These are phyloP conservation scores for Abscondita cerata DNA, from an alignment of 2,888 invertebrate genomes.

Conservation along the genomic window DNA sequence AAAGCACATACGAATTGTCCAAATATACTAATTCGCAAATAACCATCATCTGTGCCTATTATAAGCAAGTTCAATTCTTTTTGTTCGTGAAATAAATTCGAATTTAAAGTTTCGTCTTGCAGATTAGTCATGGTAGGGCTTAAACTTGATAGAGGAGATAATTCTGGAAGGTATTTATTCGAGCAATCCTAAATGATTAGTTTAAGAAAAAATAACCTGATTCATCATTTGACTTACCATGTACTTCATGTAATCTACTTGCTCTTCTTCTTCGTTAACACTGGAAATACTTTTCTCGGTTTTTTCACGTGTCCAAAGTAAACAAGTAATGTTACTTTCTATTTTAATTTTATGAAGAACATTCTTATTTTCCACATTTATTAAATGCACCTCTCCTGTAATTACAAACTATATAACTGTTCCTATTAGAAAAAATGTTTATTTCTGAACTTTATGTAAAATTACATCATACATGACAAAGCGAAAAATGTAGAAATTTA, in stretches of 20 bases:
- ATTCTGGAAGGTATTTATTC: slow-evolving; percentile 59
- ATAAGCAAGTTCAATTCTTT: slow-evolving; percentile 76
- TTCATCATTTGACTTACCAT: slow-evolving; percentile 42
- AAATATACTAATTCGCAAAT: slow-evolving; percentile 78
- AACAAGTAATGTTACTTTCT: slow-evolving; percentile 70
- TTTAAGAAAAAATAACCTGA: no score
- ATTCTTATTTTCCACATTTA: slow-evolving; percentile 67
- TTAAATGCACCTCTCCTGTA: slow-evolving; percentile 71
- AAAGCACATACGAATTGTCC: slow-evolving; percentile 84
- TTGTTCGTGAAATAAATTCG: slow-evolving; percentile 68
- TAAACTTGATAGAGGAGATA: slow-evolving; percentile 61
- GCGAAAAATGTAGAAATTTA: no score
- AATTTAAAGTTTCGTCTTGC: slow-evolving; percentile 63
- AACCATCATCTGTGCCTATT: slow-evolving; percentile 78
- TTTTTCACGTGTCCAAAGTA: slow-evolving; percentile 69
- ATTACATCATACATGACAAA: no score
- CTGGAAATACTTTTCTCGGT: slow-evolving; percentile 34
- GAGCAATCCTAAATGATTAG: slow-evolving; percentile 52
- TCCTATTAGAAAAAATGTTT: slow-evolving; percentile 63
- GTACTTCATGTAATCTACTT: slow-evolving; percentile 49
- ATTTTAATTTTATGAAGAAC: slow-evolving; percentile 71
- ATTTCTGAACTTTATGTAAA: no score
- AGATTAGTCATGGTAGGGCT: slow-evolving; percentile 61
- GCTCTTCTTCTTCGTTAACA: slow-evolving; percentile 44
- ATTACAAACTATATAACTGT: slow-evolving; percentile 13